These are phyloP conservation scores for Dicycla oo DNA, from an alignment of 2,888 invertebrate genomes.

Conservation along the genomic window DNA sequence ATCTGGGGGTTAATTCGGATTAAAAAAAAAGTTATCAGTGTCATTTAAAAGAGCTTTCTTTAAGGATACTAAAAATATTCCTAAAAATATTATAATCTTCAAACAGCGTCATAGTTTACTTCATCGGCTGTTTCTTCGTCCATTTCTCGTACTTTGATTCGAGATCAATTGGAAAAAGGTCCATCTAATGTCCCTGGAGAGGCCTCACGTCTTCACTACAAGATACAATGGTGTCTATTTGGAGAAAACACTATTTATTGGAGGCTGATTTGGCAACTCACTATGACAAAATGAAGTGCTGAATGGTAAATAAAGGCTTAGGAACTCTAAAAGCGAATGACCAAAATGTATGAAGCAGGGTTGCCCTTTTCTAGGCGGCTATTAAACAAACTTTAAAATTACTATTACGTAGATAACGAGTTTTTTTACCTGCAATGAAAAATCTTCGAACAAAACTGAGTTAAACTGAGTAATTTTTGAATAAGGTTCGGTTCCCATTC, in stretches of 20 bases:
- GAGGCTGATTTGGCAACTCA: not conserved
- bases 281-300: not conserved
- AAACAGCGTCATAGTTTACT: not conserved
- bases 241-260: conserved; percentile 13
- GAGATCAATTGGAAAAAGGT: conserved; percentile 47
- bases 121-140: not conserved
- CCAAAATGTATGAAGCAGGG: not conserved
- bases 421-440: not conserved
- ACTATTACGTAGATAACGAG: no score
- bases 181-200: conserved; percentile 31
- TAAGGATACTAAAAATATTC: not conserved
- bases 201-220: conserved; percentile 19
- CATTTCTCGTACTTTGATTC: conserved; percentile 20
- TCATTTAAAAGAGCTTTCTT: not conserved
- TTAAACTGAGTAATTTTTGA: not conserved
- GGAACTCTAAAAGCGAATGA: not conserved
- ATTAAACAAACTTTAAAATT: no score
- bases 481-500: not conserved
- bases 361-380: not conserved
- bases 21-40: no score
- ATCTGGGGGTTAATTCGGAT: no score
- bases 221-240: conserved; percentile 37
- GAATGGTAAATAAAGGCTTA: no score
- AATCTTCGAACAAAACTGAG: not conserved
- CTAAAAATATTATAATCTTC: not conserved